A percentile compares a stretch with the other conserved stretches of the same genome.
These are phyloP conservation scores for Falco peregrinus DNA, from an alignment of 2,797 vertebrate species.

Conservation along the genomic window DNA sequence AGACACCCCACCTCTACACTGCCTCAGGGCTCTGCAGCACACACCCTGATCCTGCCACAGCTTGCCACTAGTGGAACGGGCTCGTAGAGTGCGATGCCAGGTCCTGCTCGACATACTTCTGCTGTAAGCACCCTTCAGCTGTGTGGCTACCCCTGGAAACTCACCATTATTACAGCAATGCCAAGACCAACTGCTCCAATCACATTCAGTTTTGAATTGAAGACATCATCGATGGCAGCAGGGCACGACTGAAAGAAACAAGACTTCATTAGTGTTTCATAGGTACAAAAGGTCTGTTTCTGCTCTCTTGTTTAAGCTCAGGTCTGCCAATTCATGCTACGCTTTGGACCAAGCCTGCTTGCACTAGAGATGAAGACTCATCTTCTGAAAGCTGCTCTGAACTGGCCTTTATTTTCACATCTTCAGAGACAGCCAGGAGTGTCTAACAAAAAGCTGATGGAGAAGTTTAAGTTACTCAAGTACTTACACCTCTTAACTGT, in stretches of 20 bases:
- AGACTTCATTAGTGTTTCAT: not conserved
- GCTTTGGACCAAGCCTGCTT: not conserved
- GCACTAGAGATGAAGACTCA: not conserved
- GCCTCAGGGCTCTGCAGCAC: not conserved
- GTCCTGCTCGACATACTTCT: not conserved
- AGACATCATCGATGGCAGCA: constrained; percentile 85
- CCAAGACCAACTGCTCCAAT: constrained; percentile 90
- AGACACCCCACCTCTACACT: not conserved
- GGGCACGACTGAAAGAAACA: constrained; percentile 82
- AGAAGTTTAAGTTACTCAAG: not conserved
- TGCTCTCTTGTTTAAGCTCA: not conserved
- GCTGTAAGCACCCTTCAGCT: not conserved
- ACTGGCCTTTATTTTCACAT: not conserved
- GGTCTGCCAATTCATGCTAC: not conserved
- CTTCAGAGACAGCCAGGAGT: not conserved
- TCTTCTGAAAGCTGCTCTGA: not conserved
- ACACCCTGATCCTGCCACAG: not conserved
- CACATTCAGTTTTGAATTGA: constrained; percentile 90
- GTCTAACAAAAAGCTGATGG: not conserved
- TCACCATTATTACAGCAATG: constrained; percentile 92
- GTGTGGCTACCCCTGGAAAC: constrained; percentile 1
- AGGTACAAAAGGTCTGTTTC: not conserved
- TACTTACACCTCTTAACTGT: not conserved
- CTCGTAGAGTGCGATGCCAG: not conserved
- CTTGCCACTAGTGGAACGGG: not conserved